Percentiles rank a stretch among this genome's conserved stretches.
These are phyloP conservation scores for Malacoctenus gilli DNA, from an alignment of 2,797 vertebrate genomes.

Conservation along the genomic window DNA sequence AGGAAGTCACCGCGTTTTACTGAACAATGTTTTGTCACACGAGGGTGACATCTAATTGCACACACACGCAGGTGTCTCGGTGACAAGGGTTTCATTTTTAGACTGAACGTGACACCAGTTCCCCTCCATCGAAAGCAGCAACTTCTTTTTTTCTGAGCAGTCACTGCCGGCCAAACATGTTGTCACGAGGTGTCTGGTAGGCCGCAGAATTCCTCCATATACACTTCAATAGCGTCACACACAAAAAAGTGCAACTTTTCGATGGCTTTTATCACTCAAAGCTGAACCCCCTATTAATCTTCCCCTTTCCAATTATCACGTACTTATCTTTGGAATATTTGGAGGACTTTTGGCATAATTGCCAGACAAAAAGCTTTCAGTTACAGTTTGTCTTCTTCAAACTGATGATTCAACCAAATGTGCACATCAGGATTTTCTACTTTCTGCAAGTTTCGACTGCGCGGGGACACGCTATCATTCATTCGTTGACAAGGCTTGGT, in stretches of 20 bases:
- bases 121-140: conserved; percentile 55
- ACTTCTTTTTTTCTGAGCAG: conserved; percentile 55
- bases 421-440: too few species aligned
- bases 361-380: too few species aligned
- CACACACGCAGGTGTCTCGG: conserved; percentile 6
- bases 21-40: conserved; percentile 31
- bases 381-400: too few species aligned
- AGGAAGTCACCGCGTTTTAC: conserved; percentile 48
- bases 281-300: too few species aligned
- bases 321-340: too few species aligned
- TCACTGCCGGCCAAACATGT: conserved; percentile 10
- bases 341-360: too few species aligned
- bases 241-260: background rate
- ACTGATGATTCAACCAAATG: too few species aligned
- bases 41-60: conserved; percentile 20
- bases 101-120: conserved; percentile 52
- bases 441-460: too few species aligned
- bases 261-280: too few species aligned
- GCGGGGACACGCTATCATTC: conserved; percentile 14
- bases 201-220: background rate
- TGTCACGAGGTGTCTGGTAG: conserved; percentile 43
- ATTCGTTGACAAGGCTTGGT: conserved; percentile 10
- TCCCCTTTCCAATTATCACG: too few species aligned
- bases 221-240: conserved; percentile 8
- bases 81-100: conserved; percentile 42